Evolutionary conservation across 2,888 invertebrate genomes (phyloP), one percentile per base, ranked within the genome.

Genomic region (Eupithecia centaureata): DNA sequence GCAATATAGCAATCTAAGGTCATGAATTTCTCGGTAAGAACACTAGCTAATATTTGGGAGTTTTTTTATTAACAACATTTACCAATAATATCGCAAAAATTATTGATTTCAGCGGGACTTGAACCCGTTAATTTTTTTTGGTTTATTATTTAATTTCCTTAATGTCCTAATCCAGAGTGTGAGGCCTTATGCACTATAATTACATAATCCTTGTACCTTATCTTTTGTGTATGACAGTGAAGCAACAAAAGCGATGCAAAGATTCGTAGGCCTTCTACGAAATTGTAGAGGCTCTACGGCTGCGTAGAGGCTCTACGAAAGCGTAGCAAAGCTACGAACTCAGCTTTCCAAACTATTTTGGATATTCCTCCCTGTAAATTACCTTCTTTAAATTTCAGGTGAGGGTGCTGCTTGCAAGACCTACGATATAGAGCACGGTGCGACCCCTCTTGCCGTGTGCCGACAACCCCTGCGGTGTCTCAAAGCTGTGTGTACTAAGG

Each of bases 361-460:
- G 30, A 30, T 3, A 30, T 30, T 30, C 2, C n/a, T 35, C 18
- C 5, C 42, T 2, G 2, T 18, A 42, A 38, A n/a, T 7, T 13
- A n/a, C 18, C n/a, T 38, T n/a, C 38, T 18, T 38, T n/a, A 38
- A 30, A 58, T 86, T 86, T 65, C 83, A 93, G 92, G 73, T 65
- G 87, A 91, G 73, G 82, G 82, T 22, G 77, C 78, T 0, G 81
- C 85, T 1, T 92, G 92, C 82, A 92, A 90, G 79, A 79, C 75
- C 0, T 93, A 92, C 86, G 89, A 90, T 83, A 88, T 87, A 73
- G 92, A 92, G 63, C 71, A 90, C 1, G 92, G 92, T 61, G 91
- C 89, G 70, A 92, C 92, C 25, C 92, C 92, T 1, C 85, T 88
- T 1, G 87, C 91, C 47, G 73, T 93, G n/a, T 93, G 92, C 73